These are phyloP conservation scores for Perca flavescens DNA, from an alignment of 2,113 vertebrate genomes.

Conservation along the genomic window DNA sequence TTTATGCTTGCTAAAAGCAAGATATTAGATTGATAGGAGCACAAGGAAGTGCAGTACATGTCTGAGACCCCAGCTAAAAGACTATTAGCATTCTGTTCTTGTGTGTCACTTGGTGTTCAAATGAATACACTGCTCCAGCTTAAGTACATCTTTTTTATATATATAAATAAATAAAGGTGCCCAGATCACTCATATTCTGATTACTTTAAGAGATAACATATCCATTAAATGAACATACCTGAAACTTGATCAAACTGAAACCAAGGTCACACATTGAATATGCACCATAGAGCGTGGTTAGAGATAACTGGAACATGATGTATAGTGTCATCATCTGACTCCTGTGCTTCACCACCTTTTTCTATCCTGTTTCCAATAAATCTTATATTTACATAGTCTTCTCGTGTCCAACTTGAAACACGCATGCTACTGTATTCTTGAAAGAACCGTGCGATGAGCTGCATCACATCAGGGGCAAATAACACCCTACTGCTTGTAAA, in stretches of 20 bases:
- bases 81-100: constrained; percentile 60
- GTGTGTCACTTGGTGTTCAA: constrained; percentile 41
- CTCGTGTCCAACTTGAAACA: constrained; percentile 35
- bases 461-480: constrained; percentile 9
- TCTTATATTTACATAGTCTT: constrained; percentile 65
- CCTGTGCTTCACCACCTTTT: constrained; percentile 41
- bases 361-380: constrained; percentile 59
- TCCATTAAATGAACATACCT: constrained; percentile 56
- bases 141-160: constrained; percentile 24
- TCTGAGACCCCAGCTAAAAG: constrained; percentile 1
- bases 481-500: constrained; percentile 22
- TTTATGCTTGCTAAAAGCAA: constrained; percentile 34
- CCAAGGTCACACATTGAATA: constrained; percentile 69
- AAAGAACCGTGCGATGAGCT: constrained; percentile 40
- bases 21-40: constrained; percentile 50
- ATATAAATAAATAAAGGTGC: constrained; percentile 51
- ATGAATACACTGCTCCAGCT: constrained; percentile 31
- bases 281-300: background rate
- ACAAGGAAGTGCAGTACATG: constrained; percentile 13
- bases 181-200: constrained; percentile 42
- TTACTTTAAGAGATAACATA: constrained; percentile 61
- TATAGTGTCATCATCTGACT: constrained; percentile 48
- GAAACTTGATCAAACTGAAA: constrained; percentile 33
- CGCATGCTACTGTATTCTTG: background rate
- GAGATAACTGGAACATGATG: constrained; percentile 66